Percentiles rank a stretch among this genome's conserved stretches.
Conservation (phyloP, 2,797 vertebrate species). For the Sebastes trivittatus region DNA sequence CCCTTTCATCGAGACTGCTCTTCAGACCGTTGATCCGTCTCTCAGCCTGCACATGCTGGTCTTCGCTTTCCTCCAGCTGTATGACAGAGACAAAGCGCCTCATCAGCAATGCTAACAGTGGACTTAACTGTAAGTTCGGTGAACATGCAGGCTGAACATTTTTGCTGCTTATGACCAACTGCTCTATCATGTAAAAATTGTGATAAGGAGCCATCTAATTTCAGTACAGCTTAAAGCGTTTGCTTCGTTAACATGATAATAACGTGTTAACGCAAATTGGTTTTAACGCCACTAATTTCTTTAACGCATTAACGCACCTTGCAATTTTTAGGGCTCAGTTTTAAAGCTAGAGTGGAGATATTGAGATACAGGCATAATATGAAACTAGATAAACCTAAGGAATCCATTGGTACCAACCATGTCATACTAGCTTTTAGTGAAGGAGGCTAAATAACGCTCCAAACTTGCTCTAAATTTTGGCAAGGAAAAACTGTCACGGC, state of each 20-base stretch:
- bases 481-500: too few relatives aligned
- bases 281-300: too few relatives aligned
- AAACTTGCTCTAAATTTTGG: too few relatives aligned
- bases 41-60: conserved; percentile 82
- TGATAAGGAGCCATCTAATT: not conserved
- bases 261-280: too few relatives aligned
- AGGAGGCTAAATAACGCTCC: too few relatives aligned
- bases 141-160: not conserved
- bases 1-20: conserved; percentile 80
- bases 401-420: too few relatives aligned
- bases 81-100: conserved; percentile 18
- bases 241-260: not conserved
- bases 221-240: not conserved
- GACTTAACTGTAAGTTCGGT: not conserved
- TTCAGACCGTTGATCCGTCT: conserved; percentile 77
- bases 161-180: not conserved
- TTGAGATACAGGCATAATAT: too few relatives aligned
- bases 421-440: too few relatives aligned
- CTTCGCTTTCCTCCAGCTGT: conserved; percentile 86
- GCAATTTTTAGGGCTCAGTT: too few relatives aligned
- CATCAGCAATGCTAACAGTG: not conserved
- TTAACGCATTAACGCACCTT: too few relatives aligned
- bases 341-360: too few relatives aligned
- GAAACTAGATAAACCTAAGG: too few relatives aligned
- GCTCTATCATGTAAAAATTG: not conserved